Evolutionary conservation across 2,888 invertebrate genomes (phyloP), one percentile per base, ranked within the genome.

Genomic region (Drosophila lutescens): DNA sequence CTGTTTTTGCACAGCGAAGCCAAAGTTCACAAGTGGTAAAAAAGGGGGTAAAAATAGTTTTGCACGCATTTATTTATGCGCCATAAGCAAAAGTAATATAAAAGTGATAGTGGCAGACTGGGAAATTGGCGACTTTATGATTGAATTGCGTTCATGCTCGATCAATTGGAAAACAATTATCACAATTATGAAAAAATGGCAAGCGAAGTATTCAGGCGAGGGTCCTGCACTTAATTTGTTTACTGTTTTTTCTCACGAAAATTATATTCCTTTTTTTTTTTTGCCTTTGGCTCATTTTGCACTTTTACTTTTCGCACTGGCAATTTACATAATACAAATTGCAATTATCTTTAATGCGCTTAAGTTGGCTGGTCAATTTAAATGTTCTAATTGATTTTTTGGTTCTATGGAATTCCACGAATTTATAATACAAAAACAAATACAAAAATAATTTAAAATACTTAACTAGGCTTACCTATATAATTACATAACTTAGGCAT

Each of bases 81-180:
- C 36, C 47, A 36, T n/a, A 41, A 36, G 54, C 40, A 47, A 59
- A 49, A 41, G 15, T 44, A 49, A 30, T 30, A 32, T 63, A 20
- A 46, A 34, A 17, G 44, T 15, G 10, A 30, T 15, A 5, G 26
- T 13, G 3, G 59, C 9, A 23, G 10, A n/a, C 23, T 50, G 32
- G 20, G 5, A 51, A 57, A 49, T 43, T 10, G 41, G 17, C 53
- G 67, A 66, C 59, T 70, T 71, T 46, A 53, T 76, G 65, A 83
- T 78, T 85, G 70, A 79, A 78, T 76, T 84, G 73, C 74, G 49
- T 65, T 84, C 67, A 57, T 77, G 90, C 89, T 87, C 69, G 69
- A 78, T 86, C 70, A 77, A 81, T 81, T 86, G 89, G 80, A 90
- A 90, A 90, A 74, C 84, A 84, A 89, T 90, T 88, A 86, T 77